phyloP scores from a whole-genome alignment of 2,113 vertebrate genomes.

The Heterocephalus glaber region DNA sequence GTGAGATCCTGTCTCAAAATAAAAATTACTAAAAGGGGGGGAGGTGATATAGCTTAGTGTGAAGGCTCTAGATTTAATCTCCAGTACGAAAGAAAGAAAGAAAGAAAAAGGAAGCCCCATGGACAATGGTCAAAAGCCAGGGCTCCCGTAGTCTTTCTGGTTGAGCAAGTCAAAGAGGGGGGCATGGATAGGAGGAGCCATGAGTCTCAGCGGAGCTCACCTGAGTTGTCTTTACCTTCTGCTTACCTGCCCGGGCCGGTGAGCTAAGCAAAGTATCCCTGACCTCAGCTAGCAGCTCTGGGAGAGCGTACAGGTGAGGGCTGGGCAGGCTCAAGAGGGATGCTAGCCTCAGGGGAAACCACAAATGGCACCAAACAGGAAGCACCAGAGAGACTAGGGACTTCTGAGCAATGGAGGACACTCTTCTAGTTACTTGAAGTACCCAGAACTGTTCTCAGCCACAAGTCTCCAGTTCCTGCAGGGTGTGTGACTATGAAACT shows the following conservation, averaged over 20 bases:
- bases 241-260: neutral
- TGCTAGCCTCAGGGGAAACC: neutral
- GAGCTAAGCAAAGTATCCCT: neutral
- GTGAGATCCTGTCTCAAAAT: no score
- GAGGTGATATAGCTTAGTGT: no score
- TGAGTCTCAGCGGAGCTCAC: neutral
- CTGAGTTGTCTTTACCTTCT: neutral
- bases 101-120: neutral
- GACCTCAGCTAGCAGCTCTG: neutral
- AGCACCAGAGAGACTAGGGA: neutral
- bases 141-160: neutral
- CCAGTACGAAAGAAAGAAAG: no score
- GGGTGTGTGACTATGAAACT: neutral
- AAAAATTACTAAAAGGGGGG: no score
- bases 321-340: neutral
- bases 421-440: neutral
- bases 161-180: neutral
- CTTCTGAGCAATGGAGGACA: neutral
- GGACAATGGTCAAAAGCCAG: neutral
- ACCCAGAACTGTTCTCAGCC: neutral
- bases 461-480: neutral
- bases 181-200: accelerated
- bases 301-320: neutral
- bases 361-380: neutral
- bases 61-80: no score